These are phyloP conservation scores for Bombus polaris DNA, from an alignment of 1,140 invertebrate genomes.

Conservation along the genomic window DNA sequence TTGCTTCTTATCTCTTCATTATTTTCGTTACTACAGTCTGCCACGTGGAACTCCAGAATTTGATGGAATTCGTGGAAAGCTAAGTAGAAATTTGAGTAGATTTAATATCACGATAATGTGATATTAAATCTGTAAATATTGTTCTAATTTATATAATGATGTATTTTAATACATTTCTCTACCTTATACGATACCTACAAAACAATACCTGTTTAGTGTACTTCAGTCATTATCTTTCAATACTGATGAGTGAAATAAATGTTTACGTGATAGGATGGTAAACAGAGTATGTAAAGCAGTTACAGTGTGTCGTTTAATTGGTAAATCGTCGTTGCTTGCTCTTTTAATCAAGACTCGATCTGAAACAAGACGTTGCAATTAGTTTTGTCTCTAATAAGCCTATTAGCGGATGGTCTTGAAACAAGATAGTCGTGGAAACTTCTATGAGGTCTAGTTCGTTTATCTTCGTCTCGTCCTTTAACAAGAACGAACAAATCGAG, in stretches of 20 bases:
- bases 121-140: no score
- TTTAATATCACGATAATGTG: no score
- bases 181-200: no score
- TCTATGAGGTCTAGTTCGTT: neutral
- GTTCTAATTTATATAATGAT: no score
- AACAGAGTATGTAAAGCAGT: neutral
- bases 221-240: no score
- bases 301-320: neutral
- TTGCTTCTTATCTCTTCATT: no score
- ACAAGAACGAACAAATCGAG: conserved; percentile 20
- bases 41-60: no score
- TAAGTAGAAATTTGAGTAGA: no score
- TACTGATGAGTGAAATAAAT: neutral
- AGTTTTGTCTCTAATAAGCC: neutral
- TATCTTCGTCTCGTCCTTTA: neutral
- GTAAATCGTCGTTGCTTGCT: neutral
- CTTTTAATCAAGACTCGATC: neutral
- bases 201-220: no score
- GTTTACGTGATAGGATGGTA: accelerated
- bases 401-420: neutral
- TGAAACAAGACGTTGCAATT: neutral
- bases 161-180: no score
- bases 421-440: neutral
- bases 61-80: neutral
- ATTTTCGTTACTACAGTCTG: no score